Conservation (phyloP, 2,797 vertebrate species). For the Mormyrops boulengeri region DNA sequence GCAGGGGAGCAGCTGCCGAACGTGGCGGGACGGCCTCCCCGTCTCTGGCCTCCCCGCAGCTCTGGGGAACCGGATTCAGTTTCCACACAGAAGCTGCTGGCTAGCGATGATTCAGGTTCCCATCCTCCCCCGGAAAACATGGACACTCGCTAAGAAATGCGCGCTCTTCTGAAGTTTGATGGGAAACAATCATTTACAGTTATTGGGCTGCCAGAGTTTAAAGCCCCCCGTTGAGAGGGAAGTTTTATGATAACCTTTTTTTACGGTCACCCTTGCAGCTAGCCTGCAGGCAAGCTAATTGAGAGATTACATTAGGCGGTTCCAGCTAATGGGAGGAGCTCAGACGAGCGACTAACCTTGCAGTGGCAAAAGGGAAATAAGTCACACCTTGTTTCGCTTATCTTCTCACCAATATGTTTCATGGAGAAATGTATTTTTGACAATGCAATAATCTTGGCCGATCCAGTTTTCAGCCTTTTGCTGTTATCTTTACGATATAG, state of each 20-base stretch:
- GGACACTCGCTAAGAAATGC: neutral
- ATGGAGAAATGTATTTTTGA: neutral
- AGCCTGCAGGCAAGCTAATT: neutral
- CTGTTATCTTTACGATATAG: neutral
- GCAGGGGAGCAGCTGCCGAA: neutral
- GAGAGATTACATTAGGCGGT: neutral
- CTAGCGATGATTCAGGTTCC: neutral
- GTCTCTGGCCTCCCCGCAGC: neutral
- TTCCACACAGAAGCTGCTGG: neutral
- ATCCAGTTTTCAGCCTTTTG: neutral
- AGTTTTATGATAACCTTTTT: neutral
- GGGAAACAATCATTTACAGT: constrained; percentile 10
- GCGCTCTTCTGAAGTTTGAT: neutral
- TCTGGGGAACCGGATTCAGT: neutral
- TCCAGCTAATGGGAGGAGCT: neutral
- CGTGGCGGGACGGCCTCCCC: neutral
- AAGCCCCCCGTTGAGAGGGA: neutral
- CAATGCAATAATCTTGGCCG: neutral
- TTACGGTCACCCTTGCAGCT: neutral
- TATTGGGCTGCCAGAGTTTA: constrained; percentile 3
- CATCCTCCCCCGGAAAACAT: neutral
- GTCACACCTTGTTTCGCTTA: neutral
- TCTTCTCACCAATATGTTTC: neutral
- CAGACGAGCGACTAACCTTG: neutral
- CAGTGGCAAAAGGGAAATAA: neutral